phyloP scores from a whole-genome alignment of 2,113 vertebrate species.

The Sylvilagus bachmani region DNA sequence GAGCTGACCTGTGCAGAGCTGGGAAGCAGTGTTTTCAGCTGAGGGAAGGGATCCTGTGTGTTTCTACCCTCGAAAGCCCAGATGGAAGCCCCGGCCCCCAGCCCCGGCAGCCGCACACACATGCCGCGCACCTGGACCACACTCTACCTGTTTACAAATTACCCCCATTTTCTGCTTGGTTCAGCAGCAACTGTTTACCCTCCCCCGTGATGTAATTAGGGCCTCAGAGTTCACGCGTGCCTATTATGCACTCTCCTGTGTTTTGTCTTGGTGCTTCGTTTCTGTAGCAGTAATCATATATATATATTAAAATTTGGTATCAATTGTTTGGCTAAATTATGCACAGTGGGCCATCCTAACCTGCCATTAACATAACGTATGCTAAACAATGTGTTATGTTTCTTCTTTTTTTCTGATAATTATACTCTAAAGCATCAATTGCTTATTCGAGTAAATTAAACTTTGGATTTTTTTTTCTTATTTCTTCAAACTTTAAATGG shows the following conservation, averaged over 20 bases:
- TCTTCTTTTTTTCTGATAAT: slow-evolving; percentile 89
- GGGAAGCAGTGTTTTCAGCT: slow-evolving; percentile 54
- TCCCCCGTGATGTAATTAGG: slow-evolving; percentile 99
- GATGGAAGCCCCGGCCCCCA: slow-evolving; percentile 79
- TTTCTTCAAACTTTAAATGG: slow-evolving; percentile 86
- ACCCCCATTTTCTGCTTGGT: slow-evolving; percentile 98
- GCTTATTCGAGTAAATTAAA: slow-evolving; percentile 92
- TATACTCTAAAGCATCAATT: slow-evolving; percentile 92
- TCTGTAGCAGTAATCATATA: slow-evolving; percentile 96
- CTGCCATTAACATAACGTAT: slow-evolving; percentile 94
- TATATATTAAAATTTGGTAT: slow-evolving; percentile 94
- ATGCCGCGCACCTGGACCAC: slow-evolving; percentile 96
- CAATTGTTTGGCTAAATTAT: slow-evolving; percentile 96
- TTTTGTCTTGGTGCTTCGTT: slow-evolving; percentile 89
- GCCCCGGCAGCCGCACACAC: slow-evolving; percentile 87
- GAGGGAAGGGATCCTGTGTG: slow-evolving; percentile 59
- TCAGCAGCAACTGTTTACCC: slow-evolving; percentile 96
- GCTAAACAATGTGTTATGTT: slow-evolving; percentile 89
- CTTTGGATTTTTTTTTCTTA: slow-evolving; percentile 80
- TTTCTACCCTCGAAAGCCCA: slow-evolving; percentile 74
- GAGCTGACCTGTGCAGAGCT: slow-evolving; percentile 19
- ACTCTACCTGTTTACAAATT: slow-evolving; percentile 99
- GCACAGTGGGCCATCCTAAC: slow-evolving; percentile 94
- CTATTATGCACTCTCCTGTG: slow-evolving; percentile 95
- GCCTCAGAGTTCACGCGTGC: slow-evolving; percentile 96